Evolutionary conservation across 2,888 invertebrate genomes (phyloP).

Genomic region (Trachelus troglodyta): DNA sequence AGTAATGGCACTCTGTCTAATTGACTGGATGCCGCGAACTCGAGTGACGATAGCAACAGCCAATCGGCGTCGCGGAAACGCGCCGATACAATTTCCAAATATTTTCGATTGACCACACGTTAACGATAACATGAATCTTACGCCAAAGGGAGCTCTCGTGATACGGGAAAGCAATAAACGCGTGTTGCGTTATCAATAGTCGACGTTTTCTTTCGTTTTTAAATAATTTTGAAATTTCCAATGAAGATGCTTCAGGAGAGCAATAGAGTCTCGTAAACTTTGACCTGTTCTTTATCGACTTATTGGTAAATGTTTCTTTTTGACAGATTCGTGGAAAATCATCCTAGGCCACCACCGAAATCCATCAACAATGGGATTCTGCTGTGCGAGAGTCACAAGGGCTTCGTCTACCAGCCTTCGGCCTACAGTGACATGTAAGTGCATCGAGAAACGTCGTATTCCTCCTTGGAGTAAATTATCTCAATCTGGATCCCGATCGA

Average conservation of each 20-base stretch:
- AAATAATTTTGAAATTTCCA: too few species aligned
- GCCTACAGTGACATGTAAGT: slow-evolving; percentile 52
- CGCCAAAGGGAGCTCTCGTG: too few species aligned
- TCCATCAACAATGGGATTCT: slow-evolving; percentile 50
- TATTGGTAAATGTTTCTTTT: background rate
- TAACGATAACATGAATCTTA: background rate
- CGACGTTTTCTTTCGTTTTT: too few species aligned
- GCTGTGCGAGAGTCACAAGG: slow-evolving; percentile 55
- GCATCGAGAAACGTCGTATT: background rate
- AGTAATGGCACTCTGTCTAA: background rate
- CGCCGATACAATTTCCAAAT: too few species aligned
- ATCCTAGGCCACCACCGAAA: slow-evolving; percentile 47
- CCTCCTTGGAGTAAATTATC: background rate
- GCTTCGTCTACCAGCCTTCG: slow-evolving; percentile 48
- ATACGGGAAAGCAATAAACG: too few species aligned
- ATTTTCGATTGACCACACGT: background rate
- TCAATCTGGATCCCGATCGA: background rate
- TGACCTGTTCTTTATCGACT: background rate
- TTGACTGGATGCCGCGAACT: too few species aligned
- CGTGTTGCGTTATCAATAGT: too few species aligned
- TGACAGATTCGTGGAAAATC: slow-evolving; percentile 50
- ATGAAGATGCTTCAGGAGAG: too few species aligned
- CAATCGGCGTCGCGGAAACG: background rate
- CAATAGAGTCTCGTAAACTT: background rate
- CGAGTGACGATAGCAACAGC: slow-evolving; percentile 13